phyloP scores from a whole-genome alignment of 2,797 vertebrate genomes.

The Holocentrus rufus region DNA sequence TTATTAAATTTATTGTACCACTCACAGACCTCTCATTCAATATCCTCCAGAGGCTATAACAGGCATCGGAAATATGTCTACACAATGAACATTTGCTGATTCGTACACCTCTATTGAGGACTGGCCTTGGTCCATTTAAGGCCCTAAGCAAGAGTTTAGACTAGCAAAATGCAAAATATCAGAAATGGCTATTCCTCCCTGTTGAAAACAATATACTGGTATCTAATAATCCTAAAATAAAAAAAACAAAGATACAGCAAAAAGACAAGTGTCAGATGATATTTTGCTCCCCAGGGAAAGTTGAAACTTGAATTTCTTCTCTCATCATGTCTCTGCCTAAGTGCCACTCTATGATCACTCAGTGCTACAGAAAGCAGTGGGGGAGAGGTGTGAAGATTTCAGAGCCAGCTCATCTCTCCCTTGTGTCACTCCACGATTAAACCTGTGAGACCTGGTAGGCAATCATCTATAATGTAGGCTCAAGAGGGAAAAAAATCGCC shows the following conservation, averaged over 20 bases:
- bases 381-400: conserved; percentile 20
- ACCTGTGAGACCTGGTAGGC: background rate
- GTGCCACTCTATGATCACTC: background rate
- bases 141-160: background rate
- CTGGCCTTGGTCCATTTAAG: background rate
- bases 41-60: background rate
- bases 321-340: background rate
- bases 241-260: background rate
- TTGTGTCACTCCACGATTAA: conserved; percentile 11
- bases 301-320: conserved; percentile 3
- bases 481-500: conserved; percentile 23
- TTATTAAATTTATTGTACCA: conserved; percentile 46
- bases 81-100: conserved; percentile 13
- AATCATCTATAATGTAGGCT: conserved; percentile 36
- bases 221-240: background rate
- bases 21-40: conserved; percentile 21
- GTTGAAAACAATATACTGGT: background rate
- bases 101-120: conserved; percentile 4
- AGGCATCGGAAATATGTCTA: background rate
- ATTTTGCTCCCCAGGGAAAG: background rate
- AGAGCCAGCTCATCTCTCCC: background rate
- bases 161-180: background rate
- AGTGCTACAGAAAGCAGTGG: conserved; percentile 4
- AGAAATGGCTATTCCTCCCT: background rate
- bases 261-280: conserved; percentile 2